These are phyloP conservation scores for Tiliacea citrago DNA, from an alignment of 2,888 invertebrate genomes.

Conservation along the genomic window DNA sequence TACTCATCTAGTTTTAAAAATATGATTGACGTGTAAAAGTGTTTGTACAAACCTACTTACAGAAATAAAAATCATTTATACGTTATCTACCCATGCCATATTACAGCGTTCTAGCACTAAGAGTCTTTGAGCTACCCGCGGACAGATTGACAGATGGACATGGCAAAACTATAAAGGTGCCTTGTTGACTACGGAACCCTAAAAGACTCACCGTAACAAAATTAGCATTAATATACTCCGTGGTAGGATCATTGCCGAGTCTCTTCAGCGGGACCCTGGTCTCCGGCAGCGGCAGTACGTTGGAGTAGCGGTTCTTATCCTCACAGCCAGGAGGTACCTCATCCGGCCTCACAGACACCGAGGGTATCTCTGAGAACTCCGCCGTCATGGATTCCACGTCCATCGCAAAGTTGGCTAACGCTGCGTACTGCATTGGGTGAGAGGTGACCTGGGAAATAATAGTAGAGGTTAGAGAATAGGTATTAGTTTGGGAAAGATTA, in stretches of 20 bases:
- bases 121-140: no score
- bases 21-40: no score
- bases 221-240: constrained; percentile 98
- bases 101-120: no score
- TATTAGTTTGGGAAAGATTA: background rate
- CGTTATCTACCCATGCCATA: no score
- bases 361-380: constrained; percentile 96
- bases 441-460: constrained; percentile 89
- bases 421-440: constrained; percentile 94
- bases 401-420: constrained; percentile 93
- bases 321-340: constrained; percentile 97
- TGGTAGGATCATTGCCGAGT: constrained; percentile 93
- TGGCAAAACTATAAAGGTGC: no score
- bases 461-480: background rate
- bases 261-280: constrained; percentile 95
- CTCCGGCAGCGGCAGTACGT: constrained; percentile 98
- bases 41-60: no score
- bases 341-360: constrained; percentile 94
- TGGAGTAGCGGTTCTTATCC: constrained; percentile 97
- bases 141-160: no score
- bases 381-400: constrained; percentile 94
- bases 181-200: no score
- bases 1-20: no score
- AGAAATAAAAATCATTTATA: no score
- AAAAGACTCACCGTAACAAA: constrained; percentile 95